Conservation (phyloP, 2,797 vertebrate species). For the Setipinna tenuifilis region DNA sequence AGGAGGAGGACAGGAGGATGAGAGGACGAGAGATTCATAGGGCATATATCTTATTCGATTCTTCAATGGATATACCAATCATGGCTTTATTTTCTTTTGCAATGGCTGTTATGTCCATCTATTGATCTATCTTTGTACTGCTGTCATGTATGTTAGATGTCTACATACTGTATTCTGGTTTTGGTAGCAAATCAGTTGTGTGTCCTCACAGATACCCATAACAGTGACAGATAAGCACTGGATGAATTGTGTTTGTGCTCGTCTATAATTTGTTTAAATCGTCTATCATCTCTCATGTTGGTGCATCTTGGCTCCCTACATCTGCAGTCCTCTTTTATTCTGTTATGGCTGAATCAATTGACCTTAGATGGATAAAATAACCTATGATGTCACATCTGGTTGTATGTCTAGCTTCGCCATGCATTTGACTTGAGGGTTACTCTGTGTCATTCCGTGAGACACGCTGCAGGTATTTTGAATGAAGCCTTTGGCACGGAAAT, state of each 20-base stretch:
- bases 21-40: conserved; percentile 17
- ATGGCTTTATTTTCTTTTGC: neutral
- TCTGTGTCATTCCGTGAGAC: neutral
- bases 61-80: neutral
- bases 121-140: neutral
- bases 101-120: neutral
- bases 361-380: neutral
- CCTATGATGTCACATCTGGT: neutral
- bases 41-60: neutral
- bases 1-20: neutral
- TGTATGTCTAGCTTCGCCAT: conserved; percentile 45
- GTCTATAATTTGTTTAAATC: neutral
- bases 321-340: neutral
- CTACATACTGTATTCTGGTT: neutral
- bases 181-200: neutral
- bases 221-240: neutral
- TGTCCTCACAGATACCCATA: neutral
- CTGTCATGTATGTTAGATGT: neutral
- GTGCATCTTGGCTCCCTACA: neutral
- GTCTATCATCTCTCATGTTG: neutral
- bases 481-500: conserved; percentile 38
- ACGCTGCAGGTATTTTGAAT: conserved; percentile 24
- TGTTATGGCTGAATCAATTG: neutral
- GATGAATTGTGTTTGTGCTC: neutral
- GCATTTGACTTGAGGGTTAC: neutral